Conservation (phyloP, 2,113 vertebrate species). For the Poeciliopsis occidentalis region DNA sequence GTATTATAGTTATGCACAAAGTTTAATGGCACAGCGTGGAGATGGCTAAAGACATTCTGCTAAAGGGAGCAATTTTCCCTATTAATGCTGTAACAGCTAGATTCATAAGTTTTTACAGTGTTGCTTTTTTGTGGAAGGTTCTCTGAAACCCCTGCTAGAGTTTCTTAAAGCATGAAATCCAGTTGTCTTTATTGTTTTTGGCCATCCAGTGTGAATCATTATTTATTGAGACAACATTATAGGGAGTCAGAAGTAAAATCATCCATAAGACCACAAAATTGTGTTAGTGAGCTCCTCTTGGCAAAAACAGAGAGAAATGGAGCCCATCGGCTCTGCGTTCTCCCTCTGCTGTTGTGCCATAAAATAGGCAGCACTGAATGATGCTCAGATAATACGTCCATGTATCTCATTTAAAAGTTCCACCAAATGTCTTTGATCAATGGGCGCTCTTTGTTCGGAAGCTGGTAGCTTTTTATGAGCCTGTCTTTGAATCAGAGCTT, state of each 20-base stretch:
- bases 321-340: background rate
- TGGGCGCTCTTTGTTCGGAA: constrained; percentile 1
- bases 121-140: background rate
- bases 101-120: background rate
- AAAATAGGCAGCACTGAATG: background rate
- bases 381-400: background rate
- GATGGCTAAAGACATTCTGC: constrained; percentile 18
- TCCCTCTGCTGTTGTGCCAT: background rate
- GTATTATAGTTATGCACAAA: constrained; percentile 25
- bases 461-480: background rate
- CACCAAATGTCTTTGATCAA: background rate
- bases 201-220: background rate
- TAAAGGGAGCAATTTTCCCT: constrained; percentile 4
- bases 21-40: constrained; percentile 46
- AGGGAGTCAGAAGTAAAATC: background rate
- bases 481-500: background rate
- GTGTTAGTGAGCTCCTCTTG: background rate
- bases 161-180: background rate
- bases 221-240: background rate
- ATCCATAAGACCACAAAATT: background rate
- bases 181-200: background rate
- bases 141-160: background rate
- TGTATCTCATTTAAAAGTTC: background rate
- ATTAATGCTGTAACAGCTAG: background rate
- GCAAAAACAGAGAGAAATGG: background rate